Percentiles rank a stretch among this genome's conserved stretches.
Conservation (phyloP, 2,113 vertebrate genomes). For the Callipepla squamata region DNA sequence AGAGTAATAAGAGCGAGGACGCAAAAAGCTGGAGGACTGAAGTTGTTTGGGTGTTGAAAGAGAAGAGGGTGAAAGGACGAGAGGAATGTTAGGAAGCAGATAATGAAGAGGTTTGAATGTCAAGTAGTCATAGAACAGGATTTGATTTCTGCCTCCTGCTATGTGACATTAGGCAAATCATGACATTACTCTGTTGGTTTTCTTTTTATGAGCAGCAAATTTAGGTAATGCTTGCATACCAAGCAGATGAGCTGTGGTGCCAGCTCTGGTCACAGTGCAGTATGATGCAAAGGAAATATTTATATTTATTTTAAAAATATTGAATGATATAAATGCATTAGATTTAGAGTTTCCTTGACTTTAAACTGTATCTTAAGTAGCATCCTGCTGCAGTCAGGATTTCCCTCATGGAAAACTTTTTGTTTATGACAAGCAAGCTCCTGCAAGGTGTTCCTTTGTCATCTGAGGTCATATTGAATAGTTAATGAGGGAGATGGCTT, state of each 20-base stretch:
- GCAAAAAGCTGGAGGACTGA: not conserved
- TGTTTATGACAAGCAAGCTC: constrained; percentile 32
- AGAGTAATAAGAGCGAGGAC: not conserved
- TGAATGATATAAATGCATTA: constrained; percentile 18
- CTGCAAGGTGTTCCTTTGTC: not conserved
- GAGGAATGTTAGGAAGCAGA: constrained; percentile 10
- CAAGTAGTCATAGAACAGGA: constrained; percentile 53
- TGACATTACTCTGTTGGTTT: constrained; percentile 7
- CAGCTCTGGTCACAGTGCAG: not conserved
- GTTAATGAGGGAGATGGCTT: not conserved
- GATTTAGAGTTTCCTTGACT: not conserved
- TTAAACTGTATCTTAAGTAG: not conserved
- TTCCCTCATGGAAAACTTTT: not conserved
- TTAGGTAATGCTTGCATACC: not conserved
- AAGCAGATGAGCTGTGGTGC: not conserved
- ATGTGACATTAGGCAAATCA: constrained; percentile 55
- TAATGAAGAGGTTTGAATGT: constrained; percentile 63
- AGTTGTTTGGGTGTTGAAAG: not conserved
- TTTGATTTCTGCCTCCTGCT: constrained; percentile 56
- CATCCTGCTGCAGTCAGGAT: not conserved
- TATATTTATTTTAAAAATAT: constrained; percentile 17
- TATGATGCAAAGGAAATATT: not conserved
- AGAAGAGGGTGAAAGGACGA: not conserved
- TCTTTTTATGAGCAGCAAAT: constrained; percentile 14
- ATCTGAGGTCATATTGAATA: not conserved